A percentile compares a stretch with the other conserved stretches of the same genome.
Evolutionary conservation across 2,113 vertebrate genomes (phyloP).

Genomic region (Maccullochella peelii): DNA sequence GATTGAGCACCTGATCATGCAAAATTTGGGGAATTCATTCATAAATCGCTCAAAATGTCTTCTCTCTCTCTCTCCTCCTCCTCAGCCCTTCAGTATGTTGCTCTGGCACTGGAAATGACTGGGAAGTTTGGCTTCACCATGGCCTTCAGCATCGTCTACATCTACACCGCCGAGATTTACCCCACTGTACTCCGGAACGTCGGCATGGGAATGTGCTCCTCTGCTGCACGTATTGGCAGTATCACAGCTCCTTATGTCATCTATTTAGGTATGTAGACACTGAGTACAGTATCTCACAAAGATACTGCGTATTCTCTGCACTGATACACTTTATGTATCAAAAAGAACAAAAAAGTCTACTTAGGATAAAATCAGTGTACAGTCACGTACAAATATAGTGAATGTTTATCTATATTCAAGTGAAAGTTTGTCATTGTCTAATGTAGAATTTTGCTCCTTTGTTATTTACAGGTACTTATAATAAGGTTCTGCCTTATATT

Average conservation of each 20-base stretch:
- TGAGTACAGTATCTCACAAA: background rate
- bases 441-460: background rate
- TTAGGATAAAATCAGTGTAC: background rate
- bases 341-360: background rate
- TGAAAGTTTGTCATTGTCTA: background rate
- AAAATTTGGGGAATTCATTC: background rate
- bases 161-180: slow-evolving; percentile 95
- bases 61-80: background rate
- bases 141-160: slow-evolving; percentile 92
- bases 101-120: slow-evolving; percentile 89
- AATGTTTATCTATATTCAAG: background rate
- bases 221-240: slow-evolving; percentile 92
- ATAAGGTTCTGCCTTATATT: slow-evolving; percentile 91
- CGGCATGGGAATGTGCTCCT: slow-evolving; percentile 95
- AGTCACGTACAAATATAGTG: background rate
- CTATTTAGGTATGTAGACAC: slow-evolving; percentile 85
- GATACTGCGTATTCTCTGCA: background rate
- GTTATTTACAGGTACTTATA: slow-evolving; percentile 85
- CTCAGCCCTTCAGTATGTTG: slow-evolving; percentile 83
- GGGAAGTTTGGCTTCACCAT: slow-evolving; percentile 95
- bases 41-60: background rate
- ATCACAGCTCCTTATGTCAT: slow-evolving; percentile 94
- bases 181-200: slow-evolving; percentile 94
- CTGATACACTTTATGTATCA: background rate
- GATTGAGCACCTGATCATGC: no score